Conservation (phyloP, 2,888 invertebrate genomes). For the Polydrusus tereticollis region DNA sequence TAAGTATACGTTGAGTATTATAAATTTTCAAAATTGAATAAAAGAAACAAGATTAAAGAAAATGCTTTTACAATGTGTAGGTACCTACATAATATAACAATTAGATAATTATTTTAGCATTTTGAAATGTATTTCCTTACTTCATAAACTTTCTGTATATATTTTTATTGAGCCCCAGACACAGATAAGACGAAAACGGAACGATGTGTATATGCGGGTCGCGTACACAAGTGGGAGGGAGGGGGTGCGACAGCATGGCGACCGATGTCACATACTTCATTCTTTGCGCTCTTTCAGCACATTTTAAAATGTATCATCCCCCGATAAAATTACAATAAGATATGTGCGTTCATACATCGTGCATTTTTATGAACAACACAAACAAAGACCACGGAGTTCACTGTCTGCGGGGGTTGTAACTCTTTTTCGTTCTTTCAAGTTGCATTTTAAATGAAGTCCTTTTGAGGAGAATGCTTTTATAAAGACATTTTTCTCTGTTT, state of each 20-base stretch:
- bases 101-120: neutral
- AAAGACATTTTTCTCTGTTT: too few species aligned
- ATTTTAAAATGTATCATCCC: slow-evolving; percentile 69
- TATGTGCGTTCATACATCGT: slow-evolving; percentile 59
- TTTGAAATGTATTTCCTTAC: neutral
- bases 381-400: slow-evolving; percentile 51
- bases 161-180: slow-evolving; percentile 46
- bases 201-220: slow-evolving; percentile 64
- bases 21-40: too few species aligned
- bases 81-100: too few species aligned
- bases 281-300: slow-evolving; percentile 68
- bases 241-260: slow-evolving; percentile 68
- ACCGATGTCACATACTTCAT: slow-evolving; percentile 68
- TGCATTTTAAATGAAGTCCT: slow-evolving; percentile 25
- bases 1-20: too few species aligned
- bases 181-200: slow-evolving; percentile 43
- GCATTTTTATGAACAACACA: slow-evolving; percentile 57
- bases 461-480: neutral
- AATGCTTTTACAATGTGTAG: too few species aligned
- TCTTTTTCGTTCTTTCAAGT: slow-evolving; percentile 21
- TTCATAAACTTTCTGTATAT: slow-evolving; percentile 35
- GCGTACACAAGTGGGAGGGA: slow-evolving; percentile 60
- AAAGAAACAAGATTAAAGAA: too few species aligned
- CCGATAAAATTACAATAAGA: slow-evolving; percentile 68
- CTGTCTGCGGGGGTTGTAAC: slow-evolving; percentile 40